phyloP scores from a whole-genome alignment of 2,797 vertebrate genomes.

The Diceros bicornis region DNA sequence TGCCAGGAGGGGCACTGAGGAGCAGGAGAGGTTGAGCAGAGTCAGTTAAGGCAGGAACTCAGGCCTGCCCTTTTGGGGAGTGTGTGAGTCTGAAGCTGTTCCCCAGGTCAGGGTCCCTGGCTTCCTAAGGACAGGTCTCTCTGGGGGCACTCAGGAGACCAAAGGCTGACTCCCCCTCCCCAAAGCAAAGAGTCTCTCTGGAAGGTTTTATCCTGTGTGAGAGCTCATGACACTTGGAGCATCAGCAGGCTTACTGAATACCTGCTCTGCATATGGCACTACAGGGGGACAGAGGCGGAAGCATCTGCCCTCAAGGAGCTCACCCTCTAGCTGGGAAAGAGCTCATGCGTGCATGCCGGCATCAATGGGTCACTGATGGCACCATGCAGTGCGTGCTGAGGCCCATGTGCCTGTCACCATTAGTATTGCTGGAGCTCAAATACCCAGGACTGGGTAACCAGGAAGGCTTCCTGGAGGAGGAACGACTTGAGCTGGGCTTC shows the following conservation, averaged over 20 bases:
- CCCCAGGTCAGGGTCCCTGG: not conserved
- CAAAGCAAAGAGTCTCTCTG: not conserved
- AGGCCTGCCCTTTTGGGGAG: not conserved
- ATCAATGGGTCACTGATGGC: not conserved
- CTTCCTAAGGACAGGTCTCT: not conserved
- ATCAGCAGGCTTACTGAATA: not conserved
- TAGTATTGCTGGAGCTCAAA: not conserved
- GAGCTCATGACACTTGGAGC: not conserved
- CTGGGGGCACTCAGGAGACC: not conserved
- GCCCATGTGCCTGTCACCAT: not conserved
- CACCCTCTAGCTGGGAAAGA: not conserved
- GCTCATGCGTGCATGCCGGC: not conserved
- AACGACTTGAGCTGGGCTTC: not conserved
- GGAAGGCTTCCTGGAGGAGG: constrained; percentile 30
- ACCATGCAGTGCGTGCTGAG: not conserved
- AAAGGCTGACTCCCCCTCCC: not conserved
- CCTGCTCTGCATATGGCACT: not conserved
- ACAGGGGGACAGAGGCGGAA: not conserved
- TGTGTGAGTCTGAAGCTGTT: not conserved
- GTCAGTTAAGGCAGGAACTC: not conserved
- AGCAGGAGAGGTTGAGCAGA: not conserved
- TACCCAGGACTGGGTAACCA: not conserved
- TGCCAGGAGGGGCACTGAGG: not conserved
- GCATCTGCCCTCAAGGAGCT: not conserved
- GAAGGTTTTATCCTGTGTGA: not conserved